These are phyloP conservation scores for Pentalonia nigronervosa DNA, from an alignment of 1,140 invertebrate species.

Conservation along the genomic window DNA sequence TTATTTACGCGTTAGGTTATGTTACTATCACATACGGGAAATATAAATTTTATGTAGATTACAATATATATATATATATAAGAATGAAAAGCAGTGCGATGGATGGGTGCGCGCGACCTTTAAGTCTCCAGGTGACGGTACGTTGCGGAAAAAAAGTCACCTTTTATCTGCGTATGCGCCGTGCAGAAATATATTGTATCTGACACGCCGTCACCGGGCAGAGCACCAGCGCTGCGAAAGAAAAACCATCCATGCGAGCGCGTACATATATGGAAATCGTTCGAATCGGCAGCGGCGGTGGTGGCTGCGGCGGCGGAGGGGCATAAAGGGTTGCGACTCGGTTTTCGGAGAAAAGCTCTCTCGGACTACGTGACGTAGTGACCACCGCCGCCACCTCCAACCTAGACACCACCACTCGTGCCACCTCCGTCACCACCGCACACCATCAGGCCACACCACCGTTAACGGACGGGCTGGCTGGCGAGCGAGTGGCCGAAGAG, in stretches of 20 bases:
- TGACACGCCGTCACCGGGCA: conserved; percentile 29
- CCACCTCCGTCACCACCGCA: not conserved
- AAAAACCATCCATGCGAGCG: conserved; percentile 37
- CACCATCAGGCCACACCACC: not conserved
- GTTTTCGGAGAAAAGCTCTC: conserved; percentile 55
- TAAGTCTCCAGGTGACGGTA: conserved; percentile 22
- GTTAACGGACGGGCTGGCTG: conserved; percentile 9
- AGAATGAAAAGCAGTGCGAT: not conserved
- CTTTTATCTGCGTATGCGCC: conserved; percentile 24
- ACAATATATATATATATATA: not conserved
- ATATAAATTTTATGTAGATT: not conserved
- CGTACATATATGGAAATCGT: conserved; percentile 54
- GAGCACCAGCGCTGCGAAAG: not conserved
- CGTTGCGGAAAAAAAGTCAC: not conserved
- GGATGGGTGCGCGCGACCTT: not conserved
- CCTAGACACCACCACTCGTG: not conserved
- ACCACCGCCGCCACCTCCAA: conserved; percentile 19
- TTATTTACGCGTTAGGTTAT: too few relatives aligned
- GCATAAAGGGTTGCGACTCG: conserved; percentile 56
- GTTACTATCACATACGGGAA: not conserved
- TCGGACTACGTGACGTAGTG: conserved; percentile 58
- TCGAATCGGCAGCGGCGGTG: not conserved
- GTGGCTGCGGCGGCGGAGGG: not conserved
- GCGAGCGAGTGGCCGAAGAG: conserved; percentile 37
- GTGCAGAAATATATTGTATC: conserved; percentile 36